Conservation (phyloP, 2,797 vertebrate species). For the Spheniscus humboldti region DNA sequence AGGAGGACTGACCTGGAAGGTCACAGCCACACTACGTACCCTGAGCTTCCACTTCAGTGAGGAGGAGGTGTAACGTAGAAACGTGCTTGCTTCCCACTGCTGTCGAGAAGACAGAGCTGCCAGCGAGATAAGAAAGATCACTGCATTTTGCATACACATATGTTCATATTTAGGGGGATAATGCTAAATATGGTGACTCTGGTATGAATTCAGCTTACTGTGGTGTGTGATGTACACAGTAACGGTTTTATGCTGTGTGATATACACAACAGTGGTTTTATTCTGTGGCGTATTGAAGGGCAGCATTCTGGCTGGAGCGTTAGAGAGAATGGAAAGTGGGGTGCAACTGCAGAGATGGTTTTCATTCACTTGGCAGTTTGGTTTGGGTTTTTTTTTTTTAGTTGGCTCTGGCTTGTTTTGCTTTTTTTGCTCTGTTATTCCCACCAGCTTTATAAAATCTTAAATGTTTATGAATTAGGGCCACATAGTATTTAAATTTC, state of each 20-base stretch:
- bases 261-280: not conserved
- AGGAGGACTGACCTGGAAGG: not conserved
- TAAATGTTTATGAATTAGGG: constrained; percentile 64
- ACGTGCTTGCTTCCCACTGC: not conserved
- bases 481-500: constrained; percentile 60
- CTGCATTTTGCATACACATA: not conserved
- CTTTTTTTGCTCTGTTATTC: constrained; percentile 23
- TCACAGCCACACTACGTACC: not conserved
- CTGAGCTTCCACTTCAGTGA: not conserved
- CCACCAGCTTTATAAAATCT: constrained; percentile 55
- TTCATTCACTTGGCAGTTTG: not conserved
- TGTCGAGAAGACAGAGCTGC: not conserved
- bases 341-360: not conserved
- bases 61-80: not conserved
- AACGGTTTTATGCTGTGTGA: not conserved
- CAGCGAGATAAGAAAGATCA: not conserved
- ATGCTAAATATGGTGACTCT: not conserved
- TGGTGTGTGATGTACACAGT: not conserved
- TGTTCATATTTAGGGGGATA: not conserved
- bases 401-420: constrained; percentile 6
- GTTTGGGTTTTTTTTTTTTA: not conserved
- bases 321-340: not conserved
- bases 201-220: not conserved
- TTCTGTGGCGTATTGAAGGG: not conserved
- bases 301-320: not conserved